Conservation (phyloP, 2,888 invertebrate genomes). For the Cosmia trapezina region DNA sequence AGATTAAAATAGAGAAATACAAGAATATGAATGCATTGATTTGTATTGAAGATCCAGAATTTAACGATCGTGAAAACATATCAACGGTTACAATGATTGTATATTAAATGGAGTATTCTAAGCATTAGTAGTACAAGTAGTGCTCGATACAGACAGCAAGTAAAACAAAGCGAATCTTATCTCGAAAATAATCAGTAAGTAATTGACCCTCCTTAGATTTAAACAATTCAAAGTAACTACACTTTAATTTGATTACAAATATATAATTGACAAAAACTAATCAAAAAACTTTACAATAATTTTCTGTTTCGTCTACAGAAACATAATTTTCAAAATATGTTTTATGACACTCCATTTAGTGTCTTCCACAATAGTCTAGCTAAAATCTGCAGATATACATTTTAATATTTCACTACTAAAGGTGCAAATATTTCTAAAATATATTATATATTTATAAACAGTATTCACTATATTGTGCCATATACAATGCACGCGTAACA, state of each 20-base stretch:
- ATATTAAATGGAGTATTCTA: conserved; percentile 59
- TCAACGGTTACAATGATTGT: conserved; percentile 46
- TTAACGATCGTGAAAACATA: conserved; percentile 44
- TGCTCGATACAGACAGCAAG: conserved; percentile 66
- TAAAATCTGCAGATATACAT: conserved; percentile 88
- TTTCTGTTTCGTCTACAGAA: conserved; percentile 80
- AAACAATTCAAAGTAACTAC: conserved; percentile 89
- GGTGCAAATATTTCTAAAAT: conserved; percentile 91
- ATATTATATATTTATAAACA: conserved; percentile 87
- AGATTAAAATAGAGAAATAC: conserved; percentile 20
- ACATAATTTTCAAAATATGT: conserved; percentile 77
- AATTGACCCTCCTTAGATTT: conserved; percentile 89
- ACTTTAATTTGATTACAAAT: conserved; percentile 83
- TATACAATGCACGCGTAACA: conserved; percentile 89
- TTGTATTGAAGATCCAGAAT: conserved; percentile 44
- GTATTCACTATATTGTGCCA: conserved; percentile 87
- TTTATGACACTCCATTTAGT: conserved; percentile 67
- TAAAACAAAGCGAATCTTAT: conserved; percentile 79
- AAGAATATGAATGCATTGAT: conserved; percentile 39
- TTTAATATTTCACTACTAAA: conserved; percentile 88
- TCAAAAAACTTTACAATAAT: conserved; percentile 83
- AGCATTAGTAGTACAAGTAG: conserved; percentile 60
- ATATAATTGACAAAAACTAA: conserved; percentile 90
- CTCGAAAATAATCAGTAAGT: conserved; percentile 84
- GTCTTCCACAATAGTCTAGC: conserved; percentile 81